Evolutionary conservation across 2,888 invertebrate species (phyloP), one percentile per base, ranked within the genome.

Genomic region (Linyphia triangularis): DNA sequence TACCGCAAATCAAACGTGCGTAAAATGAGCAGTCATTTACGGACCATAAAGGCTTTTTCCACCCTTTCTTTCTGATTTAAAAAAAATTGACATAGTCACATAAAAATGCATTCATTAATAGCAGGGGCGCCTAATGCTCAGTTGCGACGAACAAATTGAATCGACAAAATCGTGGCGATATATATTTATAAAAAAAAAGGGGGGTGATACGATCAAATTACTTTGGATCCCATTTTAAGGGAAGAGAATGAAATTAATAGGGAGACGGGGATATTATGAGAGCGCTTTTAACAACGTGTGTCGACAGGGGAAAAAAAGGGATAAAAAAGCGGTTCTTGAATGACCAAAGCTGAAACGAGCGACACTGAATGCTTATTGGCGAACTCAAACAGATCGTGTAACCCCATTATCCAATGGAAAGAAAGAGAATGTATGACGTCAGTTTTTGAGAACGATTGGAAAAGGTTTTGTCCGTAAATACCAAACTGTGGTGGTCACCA

Each of bases 241-340:
- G 37, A 77, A 85, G 78, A 85, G 77, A 85, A 85, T 85, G 85
- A 78, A 85, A 85, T 85, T 85, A 85, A 85, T 85, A 78, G 85
- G 77, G 61, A 57, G 75, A 57, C n/a, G 70, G 63, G 30, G 65
- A 78, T 72, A 63, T 85, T 59, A 70, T 85, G 43, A 24, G 57
- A 24, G 51, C 78, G 63, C 67, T 16, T 63, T 40, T 59, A 43
- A 43, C 51, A 67, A 65, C 75, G 33, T 19, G n/a, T 26, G 51
- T n/a, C 63, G 65, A n/a, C 43, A 30, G 26, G 51, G 22, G n/a
- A 63, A 73, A 70, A 69, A 82, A 81, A 57, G 16, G 16, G 28
- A 19, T 51, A 26, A 77, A 70, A 78, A 70, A 78, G 59, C 30
- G 28, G 30, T 43, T 28, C 65, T 67, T 65, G 43, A 67, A 72